phyloP scores from a whole-genome alignment of 2,888 invertebrate genomes.

The Melangyna quadrimaculata region DNA sequence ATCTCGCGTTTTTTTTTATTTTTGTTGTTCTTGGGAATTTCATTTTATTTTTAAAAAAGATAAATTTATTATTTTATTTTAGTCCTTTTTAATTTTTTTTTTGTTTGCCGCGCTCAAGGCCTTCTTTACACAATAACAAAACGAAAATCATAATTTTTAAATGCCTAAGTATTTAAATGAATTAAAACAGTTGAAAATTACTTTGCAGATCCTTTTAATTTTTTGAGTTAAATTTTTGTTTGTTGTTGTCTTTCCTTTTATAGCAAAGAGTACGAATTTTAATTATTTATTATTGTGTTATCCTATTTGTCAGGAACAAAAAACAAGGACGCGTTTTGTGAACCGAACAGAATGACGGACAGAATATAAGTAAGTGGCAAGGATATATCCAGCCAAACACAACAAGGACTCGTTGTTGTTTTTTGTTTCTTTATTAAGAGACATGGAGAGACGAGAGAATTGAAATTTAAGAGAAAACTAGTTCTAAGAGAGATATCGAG shows the following conservation, averaged over 20 bases:
- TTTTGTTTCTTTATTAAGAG: slow-evolving; percentile 23
- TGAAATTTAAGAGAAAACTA: slow-evolving; percentile 9
- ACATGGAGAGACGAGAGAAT: neutral
- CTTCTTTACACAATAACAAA: neutral
- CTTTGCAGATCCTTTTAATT: slow-evolving; percentile 3
- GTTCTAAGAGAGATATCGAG: neutral
- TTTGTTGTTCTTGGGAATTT: slow-evolving; percentile 41
- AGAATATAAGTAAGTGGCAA: slow-evolving; percentile 67
- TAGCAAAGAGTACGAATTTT: slow-evolving; percentile 37
- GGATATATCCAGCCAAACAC: slow-evolving; percentile 43
- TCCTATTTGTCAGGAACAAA: neutral
- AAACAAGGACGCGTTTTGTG: slow-evolving; percentile 42
- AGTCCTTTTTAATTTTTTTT: slow-evolving; percentile 29
- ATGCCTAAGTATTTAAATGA: too few relatives aligned
- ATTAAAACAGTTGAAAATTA: slow-evolving; percentile 1
- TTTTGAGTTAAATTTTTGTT: neutral
- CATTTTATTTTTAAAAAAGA: slow-evolving; percentile 18
- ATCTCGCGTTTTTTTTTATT: slow-evolving; percentile 27
- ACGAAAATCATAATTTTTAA: neutral
- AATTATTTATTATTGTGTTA: slow-evolving; percentile 6
- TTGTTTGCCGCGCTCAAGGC: slow-evolving; percentile 34
- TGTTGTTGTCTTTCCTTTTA: neutral
- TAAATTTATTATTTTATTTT: neutral
- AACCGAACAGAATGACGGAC: slow-evolving; percentile 62
- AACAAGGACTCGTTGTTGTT: slow-evolving; percentile 26